Base-by-base conservation (phyloP, 2,113 vertebrate species). In the Trachemys scripta region DNA sequence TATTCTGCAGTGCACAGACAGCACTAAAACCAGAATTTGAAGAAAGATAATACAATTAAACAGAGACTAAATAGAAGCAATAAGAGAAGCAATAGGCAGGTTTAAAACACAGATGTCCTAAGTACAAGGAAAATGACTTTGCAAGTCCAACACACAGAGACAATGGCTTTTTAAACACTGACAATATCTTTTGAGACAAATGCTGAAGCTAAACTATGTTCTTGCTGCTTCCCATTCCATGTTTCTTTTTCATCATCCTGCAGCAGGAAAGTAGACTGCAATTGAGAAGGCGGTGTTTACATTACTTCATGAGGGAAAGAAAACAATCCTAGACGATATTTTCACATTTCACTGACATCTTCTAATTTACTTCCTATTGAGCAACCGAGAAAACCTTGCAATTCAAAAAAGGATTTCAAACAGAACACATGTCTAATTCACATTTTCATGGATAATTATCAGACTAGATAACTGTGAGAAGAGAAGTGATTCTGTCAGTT, bases 51-150 rank as follows among this genome's bases (percentile, higher is more conserved):
- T 69, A 90, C 88, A 78, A 88, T 49, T 82, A 29, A 3, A 54
- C 84, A 49, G 50, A 91, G 42, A 86, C 24, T 80, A 88, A 96
- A 59, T 8, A 94, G 42, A 69, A 86, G 42, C 62, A 92, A 80
- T 54, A 87, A 75, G 53, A 88, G n/a, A 84, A 86, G 56, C 24
- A 94, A 88, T n/a, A 90, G 49, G 62, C 50, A 76, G 27, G 35
- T 5, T 65, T 85, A 57, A 93, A 91, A 19, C 84, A 20, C 7
- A 47, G 20, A n/a, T 90, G 20, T 86, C 56, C 56, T 86, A 86
- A 84, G 42, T 80, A 92, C 4, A 54, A 12, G 89, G 42, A 89
- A 89, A 94, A 89, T 88, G 87, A 11, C 80, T 84, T 90, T 78
- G 81, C 65, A 31, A 93, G 9, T 42, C 11, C 8, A 75, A 29